Conservation (phyloP, 2,888 invertebrate genomes). For the Syritta pipiens region DNA sequence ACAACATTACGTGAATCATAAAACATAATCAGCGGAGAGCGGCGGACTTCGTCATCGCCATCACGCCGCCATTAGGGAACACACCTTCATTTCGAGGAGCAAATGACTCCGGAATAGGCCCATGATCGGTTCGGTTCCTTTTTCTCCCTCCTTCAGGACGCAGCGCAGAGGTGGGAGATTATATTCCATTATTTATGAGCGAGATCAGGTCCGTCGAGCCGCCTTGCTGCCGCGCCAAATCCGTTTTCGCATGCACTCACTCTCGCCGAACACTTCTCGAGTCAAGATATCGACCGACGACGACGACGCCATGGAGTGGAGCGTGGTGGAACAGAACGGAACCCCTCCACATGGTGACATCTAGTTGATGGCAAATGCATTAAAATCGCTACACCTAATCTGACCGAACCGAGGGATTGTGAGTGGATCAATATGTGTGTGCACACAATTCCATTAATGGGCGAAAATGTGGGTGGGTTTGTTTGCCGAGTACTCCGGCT, state of each 20-base stretch:
- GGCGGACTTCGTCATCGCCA: constrained; percentile 48
- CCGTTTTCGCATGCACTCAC: constrained; percentile 37
- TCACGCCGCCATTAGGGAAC: constrained; percentile 44
- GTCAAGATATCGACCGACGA: constrained; percentile 20
- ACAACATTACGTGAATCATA: constrained; percentile 66
- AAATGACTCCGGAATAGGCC: constrained; percentile 41
- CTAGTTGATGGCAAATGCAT: constrained; percentile 68
- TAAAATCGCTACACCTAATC: constrained; percentile 64
- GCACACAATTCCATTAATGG: constrained; percentile 65
- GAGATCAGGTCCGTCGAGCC: constrained; percentile 43
- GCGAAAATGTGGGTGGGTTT: constrained; percentile 66
- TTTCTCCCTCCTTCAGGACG: constrained; percentile 25
- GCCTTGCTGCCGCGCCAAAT: constrained; percentile 21
- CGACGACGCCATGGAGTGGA: constrained; percentile 2
- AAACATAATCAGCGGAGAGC: constrained; percentile 62
- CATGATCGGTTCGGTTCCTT: constrained; percentile 14
- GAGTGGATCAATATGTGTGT: constrained; percentile 66
- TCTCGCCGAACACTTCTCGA: constrained; percentile 27
- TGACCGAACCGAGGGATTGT: constrained; percentile 34
- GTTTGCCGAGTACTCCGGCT: constrained; percentile 51
- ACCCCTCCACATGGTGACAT: constrained; percentile 64
- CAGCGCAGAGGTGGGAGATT: constrained; percentile 60
- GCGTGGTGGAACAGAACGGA: too few relatives aligned
- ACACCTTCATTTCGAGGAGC: constrained; percentile 59
- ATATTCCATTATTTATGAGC: constrained; percentile 69